Base-by-base conservation (phyloP, 2,888 invertebrate genomes). In the Anoplius nigerrimus region DNA sequence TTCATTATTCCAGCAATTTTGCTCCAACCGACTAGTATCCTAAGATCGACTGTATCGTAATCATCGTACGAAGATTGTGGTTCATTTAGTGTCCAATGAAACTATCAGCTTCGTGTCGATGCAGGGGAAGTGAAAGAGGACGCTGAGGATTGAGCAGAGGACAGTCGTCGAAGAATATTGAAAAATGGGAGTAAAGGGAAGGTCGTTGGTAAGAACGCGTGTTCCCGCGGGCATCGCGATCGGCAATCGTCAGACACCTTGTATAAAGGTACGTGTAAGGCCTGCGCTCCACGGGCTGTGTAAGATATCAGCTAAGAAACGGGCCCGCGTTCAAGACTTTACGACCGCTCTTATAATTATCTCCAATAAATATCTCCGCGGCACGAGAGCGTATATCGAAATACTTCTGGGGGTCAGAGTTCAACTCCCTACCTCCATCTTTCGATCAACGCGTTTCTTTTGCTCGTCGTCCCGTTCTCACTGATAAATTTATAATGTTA, bases 341-440 rank as follows among this genome's bases (percentile, higher is more conserved):
- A 88, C 86, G 88, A 87, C 83, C 88, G 84, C 84, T 86, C 87
- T 86, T 87, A 86, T 88, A 88, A 88, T 88, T 88, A 88, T 88
- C 88, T 88, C 79, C 88, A 88, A 88, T 88, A 88, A 88, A 88
- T 88, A 88, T 88, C 88, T 88, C 82, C 82, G 83, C 84, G 86
- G 87, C 87, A 86, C 85, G 87, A 87, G 87, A 87, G 83, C 82
- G 81, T 84, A 82, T 83, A 86, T 87, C 85, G 85, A 86, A 85
- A 87, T 86, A 86, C 86, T 84, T 81, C 74, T 80, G 79, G 62
- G 78, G 88, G 87, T 88, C 86, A 83, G 75, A 83, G 86, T 85
- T 84, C 82, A 82, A 72, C 79, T 81, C 77, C 78, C 80, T 82
- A 81, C 82, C 86, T 84, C 83, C 84, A 84, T 86, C 86, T 85